Conservation (phyloP, 2,797 vertebrate species). For the Eupleurogrammus muticus region DNA sequence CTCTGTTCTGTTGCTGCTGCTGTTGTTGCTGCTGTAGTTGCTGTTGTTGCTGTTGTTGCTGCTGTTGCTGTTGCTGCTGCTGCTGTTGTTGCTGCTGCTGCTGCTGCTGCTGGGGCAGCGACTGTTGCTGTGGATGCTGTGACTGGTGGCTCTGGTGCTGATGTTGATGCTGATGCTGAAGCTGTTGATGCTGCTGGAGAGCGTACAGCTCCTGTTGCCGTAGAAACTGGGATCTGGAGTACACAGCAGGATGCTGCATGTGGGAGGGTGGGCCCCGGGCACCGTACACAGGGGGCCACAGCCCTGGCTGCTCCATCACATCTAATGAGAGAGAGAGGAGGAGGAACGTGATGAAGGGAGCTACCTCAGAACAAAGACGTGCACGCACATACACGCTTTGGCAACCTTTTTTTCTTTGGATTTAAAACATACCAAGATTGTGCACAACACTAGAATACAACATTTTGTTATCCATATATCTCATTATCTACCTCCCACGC, state of each 20-base stretch:
- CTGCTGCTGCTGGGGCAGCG: constrained; percentile 85
- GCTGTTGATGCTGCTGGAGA: constrained; percentile 92
- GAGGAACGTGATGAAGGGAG: constrained; percentile 51
- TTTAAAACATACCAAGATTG: constrained; percentile 29
- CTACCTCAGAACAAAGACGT: constrained; percentile 53
- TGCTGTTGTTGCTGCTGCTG: constrained; percentile 45
- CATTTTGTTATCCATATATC: constrained; percentile 56
- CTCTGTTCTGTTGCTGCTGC: constrained; percentile 79
- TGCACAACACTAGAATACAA: constrained; percentile 28
- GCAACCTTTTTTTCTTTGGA: constrained; percentile 23
- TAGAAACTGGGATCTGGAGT: constrained; percentile 94
- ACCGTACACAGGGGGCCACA: constrained; percentile 97
- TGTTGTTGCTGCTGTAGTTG: constrained; percentile 41
- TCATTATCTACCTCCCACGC: constrained; percentile 66
- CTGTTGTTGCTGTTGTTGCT: constrained; percentile 83
- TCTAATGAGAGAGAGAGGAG: constrained; percentile 85
- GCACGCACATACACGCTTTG: constrained; percentile 33
- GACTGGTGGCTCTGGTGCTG: constrained; percentile 83
- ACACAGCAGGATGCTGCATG: constrained; percentile 95
- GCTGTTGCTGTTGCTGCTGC: constrained; percentile 72
- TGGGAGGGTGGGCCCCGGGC: constrained; percentile 91
- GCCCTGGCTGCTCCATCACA: constrained; percentile 95
- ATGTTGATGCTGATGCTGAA: constrained; percentile 85
- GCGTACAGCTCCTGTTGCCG: constrained; percentile 96
- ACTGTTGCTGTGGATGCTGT: constrained; percentile 82